Evolutionary conservation across 2,113 vertebrate genomes (phyloP).

Genomic region (Clinocottus analis): DNA sequence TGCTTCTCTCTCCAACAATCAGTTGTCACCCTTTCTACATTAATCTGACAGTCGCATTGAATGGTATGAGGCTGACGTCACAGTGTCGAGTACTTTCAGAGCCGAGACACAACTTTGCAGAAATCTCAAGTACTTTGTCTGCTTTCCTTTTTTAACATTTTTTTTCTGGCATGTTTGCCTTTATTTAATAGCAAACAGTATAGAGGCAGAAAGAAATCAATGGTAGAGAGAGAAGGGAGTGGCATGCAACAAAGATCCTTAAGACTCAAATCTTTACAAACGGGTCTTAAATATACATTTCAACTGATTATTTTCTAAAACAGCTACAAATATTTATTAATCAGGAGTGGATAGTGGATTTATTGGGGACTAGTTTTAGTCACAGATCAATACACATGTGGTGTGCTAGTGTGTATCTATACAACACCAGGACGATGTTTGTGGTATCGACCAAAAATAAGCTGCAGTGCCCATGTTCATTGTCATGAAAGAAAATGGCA

Average conservation of each 20-base stretch:
- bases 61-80: slow-evolving; percentile 3
- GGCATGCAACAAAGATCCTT: not conserved
- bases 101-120: not conserved
- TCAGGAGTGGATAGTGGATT: not conserved
- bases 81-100: slow-evolving; percentile 5
- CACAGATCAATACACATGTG: not conserved
- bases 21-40: slow-evolving; percentile 17
- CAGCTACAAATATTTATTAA: not conserved
- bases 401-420: not conserved
- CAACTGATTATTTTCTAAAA: not conserved
- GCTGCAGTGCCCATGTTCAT: not conserved
- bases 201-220: not conserved
- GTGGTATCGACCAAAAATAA: not conserved
- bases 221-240: not conserved
- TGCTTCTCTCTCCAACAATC: not conserved
- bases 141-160: not conserved
- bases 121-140: not conserved
- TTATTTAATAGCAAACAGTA: not conserved
- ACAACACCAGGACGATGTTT: not conserved
- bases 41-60: slow-evolving; percentile 25
- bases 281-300: not conserved
- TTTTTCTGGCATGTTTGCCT: slow-evolving; percentile 4
- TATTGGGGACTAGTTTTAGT: not conserved
- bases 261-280: not conserved
- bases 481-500: not conserved